These are phyloP conservation scores for Glareola pratincola DNA, from an alignment of 2,113 vertebrate species.

Conservation along the genomic window DNA sequence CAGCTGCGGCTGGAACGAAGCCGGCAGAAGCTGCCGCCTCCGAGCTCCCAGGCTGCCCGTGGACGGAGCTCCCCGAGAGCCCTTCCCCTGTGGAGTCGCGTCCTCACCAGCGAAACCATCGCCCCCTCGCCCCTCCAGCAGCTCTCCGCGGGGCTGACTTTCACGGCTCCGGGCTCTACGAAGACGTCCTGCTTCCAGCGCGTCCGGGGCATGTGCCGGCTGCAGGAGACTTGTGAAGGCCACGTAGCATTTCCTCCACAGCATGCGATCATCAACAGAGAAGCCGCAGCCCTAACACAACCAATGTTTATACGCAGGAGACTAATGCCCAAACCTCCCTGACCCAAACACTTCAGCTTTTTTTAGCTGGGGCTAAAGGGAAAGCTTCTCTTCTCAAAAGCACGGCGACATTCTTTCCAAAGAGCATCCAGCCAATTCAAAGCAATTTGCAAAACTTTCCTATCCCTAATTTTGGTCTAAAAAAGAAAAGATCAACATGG, in stretches of 20 bases:
- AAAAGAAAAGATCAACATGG: neutral
- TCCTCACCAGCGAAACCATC: neutral
- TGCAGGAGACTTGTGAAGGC: neutral
- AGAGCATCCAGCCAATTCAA: neutral
- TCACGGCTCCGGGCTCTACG: neutral
- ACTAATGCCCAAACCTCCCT: neutral
- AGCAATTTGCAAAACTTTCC: neutral
- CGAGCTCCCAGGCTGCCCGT: too few relatives aligned
- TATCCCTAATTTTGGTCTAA: neutral
- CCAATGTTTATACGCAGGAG: neutral
- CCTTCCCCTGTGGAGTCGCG: too few relatives aligned
- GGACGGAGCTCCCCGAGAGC: too few relatives aligned
- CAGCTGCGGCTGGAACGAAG: neutral
- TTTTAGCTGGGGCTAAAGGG: neutral
- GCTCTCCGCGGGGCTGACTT: neutral
- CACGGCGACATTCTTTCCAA: neutral
- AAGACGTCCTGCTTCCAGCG: neutral
- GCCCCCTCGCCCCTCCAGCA: fast-evolving
- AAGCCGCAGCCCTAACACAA: neutral
- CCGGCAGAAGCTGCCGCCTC: fast-evolving
- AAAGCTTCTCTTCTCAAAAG: neutral
- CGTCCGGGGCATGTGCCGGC: neutral
- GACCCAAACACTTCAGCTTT: too few relatives aligned
- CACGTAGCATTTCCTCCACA: neutral
- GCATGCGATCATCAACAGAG: neutral